Evolutionary conservation across 1,140 invertebrate species (phyloP), one percentile per base, ranked within the genome.

Genomic region (Nasonia giraulti): DNA sequence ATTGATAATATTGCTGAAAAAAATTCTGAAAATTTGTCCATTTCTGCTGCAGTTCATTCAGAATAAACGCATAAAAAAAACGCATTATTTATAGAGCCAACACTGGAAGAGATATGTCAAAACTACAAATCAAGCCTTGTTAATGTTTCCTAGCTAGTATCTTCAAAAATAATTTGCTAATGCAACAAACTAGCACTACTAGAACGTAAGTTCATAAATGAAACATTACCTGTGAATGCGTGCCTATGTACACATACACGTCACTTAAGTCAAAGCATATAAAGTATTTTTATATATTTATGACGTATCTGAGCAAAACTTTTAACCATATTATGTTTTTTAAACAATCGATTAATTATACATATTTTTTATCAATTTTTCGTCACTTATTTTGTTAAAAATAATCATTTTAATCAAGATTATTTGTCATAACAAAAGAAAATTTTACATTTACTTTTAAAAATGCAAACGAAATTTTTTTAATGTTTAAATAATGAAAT

Each of bases 211-310:
- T 78, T 55, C 20, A 62, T 78, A 37, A 78, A 78, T 5, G 23
- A 47, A 83, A 14, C n/a, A 69, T 69, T 69, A 27, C 50, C 44
- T 78, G n/a, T 62, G 55, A 81, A 81, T 79, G 66, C 31, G 44
- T 84, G 66, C 37, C 31, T 83, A 76, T 66, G 10, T 44, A 79
- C 23, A 79, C 17, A 40, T 50, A 79, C 40, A 79, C 14, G 62
- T 27, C 11, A 47, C 33, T 69, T 66, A 80, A 76, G 2, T 80
- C 66, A 80, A n/a, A 80, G 33, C 10, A 50, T 76, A 69, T 77
- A 55, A 81, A 40, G 68, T 85, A 85, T 85, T 85, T 85, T 85
- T 76, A 82, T 84, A 80, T 68, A 23, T 84, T 80, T 84, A 44
- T 68, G 17, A 80, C 23, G 4, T 20, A 74, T 17, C 74, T 75